phyloP scores from a whole-genome alignment of 2,888 invertebrate species.

The Noctua janthina region DNA sequence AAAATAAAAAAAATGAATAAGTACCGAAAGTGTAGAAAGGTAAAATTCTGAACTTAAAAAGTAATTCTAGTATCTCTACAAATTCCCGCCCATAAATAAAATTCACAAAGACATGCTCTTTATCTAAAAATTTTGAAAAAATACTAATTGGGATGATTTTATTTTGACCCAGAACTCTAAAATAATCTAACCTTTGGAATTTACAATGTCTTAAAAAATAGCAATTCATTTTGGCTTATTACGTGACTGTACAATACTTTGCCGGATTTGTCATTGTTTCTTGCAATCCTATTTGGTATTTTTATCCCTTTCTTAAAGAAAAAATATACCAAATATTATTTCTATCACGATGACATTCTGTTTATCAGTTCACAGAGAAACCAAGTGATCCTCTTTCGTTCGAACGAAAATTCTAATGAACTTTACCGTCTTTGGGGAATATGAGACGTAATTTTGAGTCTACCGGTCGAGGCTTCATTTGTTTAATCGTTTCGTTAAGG shows the following conservation, averaged over 20 bases:
- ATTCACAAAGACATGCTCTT: neutral
- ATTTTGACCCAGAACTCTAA: constrained; percentile 13
- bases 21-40: too few relatives aligned
- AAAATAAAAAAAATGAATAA: too few relatives aligned
- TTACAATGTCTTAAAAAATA: constrained; percentile 67
- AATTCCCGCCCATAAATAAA: neutral
- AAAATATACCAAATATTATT: constrained; percentile 59
- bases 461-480: constrained; percentile 85
- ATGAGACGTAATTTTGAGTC: constrained; percentile 77
- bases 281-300: constrained; percentile 48
- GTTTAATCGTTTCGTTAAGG: constrained; percentile 85
- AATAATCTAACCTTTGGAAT: constrained; percentile 64
- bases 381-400: constrained; percentile 76
- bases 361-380: constrained; percentile 77
- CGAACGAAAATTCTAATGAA: constrained; percentile 79
- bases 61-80: neutral
- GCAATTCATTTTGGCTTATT: constrained; percentile 74
- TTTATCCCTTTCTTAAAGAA: constrained; percentile 48
- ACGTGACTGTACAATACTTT: constrained; percentile 78
- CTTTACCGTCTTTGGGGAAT: constrained; percentile 72
- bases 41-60: neutral
- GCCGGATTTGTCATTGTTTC: constrained; percentile 76
- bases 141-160: neutral
- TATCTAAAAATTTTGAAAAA: neutral
- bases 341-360: constrained; percentile 67